A percentile compares a stretch with the other conserved stretches of the same genome.
Conservation (phyloP, 2,113 vertebrate genomes). For the Corythoichthys intestinalis region DNA sequence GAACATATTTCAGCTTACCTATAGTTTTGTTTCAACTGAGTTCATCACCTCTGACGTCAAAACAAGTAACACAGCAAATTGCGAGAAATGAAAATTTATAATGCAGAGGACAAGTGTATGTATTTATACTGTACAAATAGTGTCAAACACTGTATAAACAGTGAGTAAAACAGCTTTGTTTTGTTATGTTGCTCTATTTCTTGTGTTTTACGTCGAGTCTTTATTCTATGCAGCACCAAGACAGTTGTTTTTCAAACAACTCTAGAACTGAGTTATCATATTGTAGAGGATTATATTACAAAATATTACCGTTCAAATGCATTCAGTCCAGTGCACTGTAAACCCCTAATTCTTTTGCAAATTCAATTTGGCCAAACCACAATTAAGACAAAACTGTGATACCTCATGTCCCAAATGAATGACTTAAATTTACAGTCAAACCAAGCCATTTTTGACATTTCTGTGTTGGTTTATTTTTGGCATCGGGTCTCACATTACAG, state of each 20-base stretch:
- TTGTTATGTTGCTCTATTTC: too few relatives aligned
- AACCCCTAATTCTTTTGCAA: neutral
- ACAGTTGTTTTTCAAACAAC: too few relatives aligned
- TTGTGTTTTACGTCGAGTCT: too few relatives aligned
- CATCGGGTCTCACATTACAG: constrained; percentile 1
- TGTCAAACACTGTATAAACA: neutral
- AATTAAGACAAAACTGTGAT: neutral
- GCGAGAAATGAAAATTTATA: neutral
- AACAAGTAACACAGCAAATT: neutral
- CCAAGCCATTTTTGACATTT: neutral
- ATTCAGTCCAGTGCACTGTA: neutral
- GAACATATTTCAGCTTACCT: too few relatives aligned
- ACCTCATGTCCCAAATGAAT: neutral
- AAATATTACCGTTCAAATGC: too few relatives aligned
- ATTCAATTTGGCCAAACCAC: neutral
- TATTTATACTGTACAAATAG: too few relatives aligned
- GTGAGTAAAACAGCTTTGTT: neutral
- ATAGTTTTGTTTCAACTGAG: neutral
- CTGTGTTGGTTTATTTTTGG: constrained; percentile 2
- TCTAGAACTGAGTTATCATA: too few relatives aligned
- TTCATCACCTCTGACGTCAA: neutral
- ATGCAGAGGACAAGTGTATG: too few relatives aligned
- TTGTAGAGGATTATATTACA: too few relatives aligned
- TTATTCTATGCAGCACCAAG: too few relatives aligned
- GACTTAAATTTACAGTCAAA: neutral